Percentiles rank a stretch among this genome's conserved stretches.
Evolutionary conservation across 1,140 invertebrate genomes (phyloP).

Genomic region (Whitmania pigra): DNA sequence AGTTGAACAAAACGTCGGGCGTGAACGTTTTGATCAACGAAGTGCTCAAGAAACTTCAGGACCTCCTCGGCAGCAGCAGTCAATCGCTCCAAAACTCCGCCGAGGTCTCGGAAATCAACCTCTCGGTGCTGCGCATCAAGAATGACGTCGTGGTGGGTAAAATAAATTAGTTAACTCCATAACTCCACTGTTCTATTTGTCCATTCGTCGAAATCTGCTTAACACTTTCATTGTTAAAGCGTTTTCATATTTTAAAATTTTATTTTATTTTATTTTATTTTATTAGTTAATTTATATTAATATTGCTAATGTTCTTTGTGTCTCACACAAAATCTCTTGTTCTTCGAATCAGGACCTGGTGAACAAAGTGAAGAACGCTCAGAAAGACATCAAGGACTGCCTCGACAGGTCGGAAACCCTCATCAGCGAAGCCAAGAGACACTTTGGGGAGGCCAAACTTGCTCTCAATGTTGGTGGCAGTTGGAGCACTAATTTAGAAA

Average conservation of each 20-base stretch:
- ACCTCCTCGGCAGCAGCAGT: slow-evolving; percentile 56
- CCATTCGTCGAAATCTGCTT: too few relatives aligned
- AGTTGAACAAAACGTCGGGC: slow-evolving; percentile 3
- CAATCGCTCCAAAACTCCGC: slow-evolving; percentile 50
- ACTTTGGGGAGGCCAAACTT: neutral
- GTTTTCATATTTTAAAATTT: neutral
- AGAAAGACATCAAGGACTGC: too few relatives aligned
- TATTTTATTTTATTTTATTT: neutral
- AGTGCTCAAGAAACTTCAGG: slow-evolving; percentile 39
- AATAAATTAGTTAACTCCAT: too few relatives aligned
- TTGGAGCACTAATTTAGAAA: neutral
- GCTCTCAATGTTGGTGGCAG: neutral
- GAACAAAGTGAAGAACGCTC: too few relatives aligned
- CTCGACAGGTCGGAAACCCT: neutral
- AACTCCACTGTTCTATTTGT: too few relatives aligned
- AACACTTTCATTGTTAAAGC: slow-evolving; percentile 25
- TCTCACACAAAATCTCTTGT: neutral
- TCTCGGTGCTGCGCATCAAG: slow-evolving; percentile 29
- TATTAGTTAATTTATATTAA: neutral
- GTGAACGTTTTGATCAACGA: slow-evolving; percentile 37
- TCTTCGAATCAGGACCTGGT: neutral
- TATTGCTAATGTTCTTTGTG: neutral
- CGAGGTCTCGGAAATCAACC: slow-evolving; percentile 52
- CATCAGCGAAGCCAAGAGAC: neutral
- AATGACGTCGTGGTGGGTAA: slow-evolving; percentile 20